A percentile compares a stretch with the other conserved stretches of the same genome.
Evolutionary conservation across 2,888 invertebrate genomes (phyloP).

Genomic region (Phasia obesa): DNA sequence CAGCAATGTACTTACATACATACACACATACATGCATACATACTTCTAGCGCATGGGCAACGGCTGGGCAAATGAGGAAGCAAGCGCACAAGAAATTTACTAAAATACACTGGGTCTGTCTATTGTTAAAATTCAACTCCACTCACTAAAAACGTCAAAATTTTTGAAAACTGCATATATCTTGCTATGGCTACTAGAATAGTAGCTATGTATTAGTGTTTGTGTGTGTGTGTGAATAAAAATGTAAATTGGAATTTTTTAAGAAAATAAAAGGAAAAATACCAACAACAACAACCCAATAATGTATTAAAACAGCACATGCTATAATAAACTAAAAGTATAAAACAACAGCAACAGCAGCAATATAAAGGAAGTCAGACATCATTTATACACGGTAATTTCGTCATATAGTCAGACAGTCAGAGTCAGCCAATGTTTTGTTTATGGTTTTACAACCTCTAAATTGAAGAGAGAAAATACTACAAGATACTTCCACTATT

Average conservation of each 20-base stretch:
- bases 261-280: conserved; percentile 53
- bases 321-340: conserved; percentile 55
- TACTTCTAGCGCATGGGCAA: conserved; percentile 10
- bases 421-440: conserved; percentile 31
- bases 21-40: not conserved
- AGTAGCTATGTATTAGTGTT: not conserved
- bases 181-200: conserved; percentile 25
- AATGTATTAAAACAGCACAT: conserved; percentile 52
- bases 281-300: conserved; percentile 29
- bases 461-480: conserved; percentile 39
- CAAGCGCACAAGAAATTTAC: not conserved
- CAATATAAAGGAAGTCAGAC: conserved; percentile 22
- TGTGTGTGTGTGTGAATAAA: conserved; percentile 20
- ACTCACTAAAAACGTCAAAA: conserved; percentile 65
- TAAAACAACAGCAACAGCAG: conserved; percentile 5
- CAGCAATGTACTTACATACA: no score
- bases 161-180: conserved; percentile 53
- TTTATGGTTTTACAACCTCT: conserved; percentile 52
- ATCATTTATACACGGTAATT: conserved; percentile 36
- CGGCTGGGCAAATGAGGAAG: conserved; percentile 1
- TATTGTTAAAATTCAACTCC: conserved; percentile 60
- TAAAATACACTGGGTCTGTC: conserved; percentile 19
- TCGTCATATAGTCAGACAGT: conserved; percentile 13
- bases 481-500: conserved; percentile 26
- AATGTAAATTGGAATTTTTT: conserved; percentile 53